Evolutionary conservation across 1,140 invertebrate species (phyloP).

Genomic region (Helicoverpa armigera): DNA sequence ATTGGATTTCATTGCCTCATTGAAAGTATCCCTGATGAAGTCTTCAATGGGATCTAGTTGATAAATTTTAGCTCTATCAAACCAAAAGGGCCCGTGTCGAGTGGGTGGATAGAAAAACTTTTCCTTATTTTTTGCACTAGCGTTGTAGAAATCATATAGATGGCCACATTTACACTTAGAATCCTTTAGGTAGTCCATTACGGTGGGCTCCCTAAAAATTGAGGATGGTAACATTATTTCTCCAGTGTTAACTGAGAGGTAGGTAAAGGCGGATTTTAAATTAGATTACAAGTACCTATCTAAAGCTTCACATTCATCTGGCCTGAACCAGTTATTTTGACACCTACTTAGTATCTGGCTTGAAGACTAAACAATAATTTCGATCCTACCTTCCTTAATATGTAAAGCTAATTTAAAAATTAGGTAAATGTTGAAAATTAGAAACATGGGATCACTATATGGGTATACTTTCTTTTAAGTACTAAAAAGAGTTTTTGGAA

Average conservation of each 20-base stretch:
- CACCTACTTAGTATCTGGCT: no score
- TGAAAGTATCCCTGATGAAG: constrained; percentile 73
- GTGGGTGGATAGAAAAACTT: constrained; percentile 74
- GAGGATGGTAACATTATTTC: no score
- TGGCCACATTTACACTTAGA: constrained; percentile 79
- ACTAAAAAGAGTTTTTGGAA: neutral
- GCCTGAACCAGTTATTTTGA: no score
- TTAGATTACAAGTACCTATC: no score
- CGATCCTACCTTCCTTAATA: no score
- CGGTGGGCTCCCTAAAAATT: constrained; percentile 64
- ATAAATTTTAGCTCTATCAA: constrained; percentile 76
- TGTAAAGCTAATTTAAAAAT: no score
- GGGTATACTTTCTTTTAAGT: neutral
- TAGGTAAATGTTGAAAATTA: no score
- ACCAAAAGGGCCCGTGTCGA: constrained; percentile 63
- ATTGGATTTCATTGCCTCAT: constrained; percentile 65
- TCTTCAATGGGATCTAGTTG: constrained; percentile 76
- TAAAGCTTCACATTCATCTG: no score
- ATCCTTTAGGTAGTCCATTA: constrained; percentile 69
- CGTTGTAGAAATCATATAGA: constrained; percentile 72
- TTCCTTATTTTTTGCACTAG: constrained; percentile 63
- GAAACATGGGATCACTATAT: no score
- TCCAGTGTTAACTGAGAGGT: no score
- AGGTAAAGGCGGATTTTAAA: no score
- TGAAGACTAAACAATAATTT: no score